phyloP scores from a whole-genome alignment of 1,140 invertebrate species.

The Proales similis region DNA sequence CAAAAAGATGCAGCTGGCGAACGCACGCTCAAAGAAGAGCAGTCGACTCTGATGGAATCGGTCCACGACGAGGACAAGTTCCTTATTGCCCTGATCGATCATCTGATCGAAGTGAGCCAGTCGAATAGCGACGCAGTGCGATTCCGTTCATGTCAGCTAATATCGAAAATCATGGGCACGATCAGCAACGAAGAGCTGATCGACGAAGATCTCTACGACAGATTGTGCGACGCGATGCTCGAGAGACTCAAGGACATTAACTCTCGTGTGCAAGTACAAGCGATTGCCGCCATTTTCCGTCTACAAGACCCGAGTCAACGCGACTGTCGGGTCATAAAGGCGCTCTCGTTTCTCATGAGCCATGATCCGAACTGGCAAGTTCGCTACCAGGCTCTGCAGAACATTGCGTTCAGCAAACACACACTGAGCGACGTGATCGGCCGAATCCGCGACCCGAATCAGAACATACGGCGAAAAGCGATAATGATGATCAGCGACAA shows the following conservation, averaged over 20 bases:
- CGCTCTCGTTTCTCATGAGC: constrained; percentile 68
- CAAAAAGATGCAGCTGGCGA: constrained; percentile 24
- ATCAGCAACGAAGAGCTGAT: constrained; percentile 68
- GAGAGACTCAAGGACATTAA: constrained; percentile 63
- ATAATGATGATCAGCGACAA: constrained; percentile 62
- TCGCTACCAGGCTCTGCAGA: constrained; percentile 61
- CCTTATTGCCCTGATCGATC: constrained; percentile 45
- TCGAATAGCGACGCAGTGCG: constrained; percentile 61
- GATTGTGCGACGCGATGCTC: constrained; percentile 64
- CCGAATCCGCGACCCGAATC: constrained; percentile 66
- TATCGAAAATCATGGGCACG: constrained; percentile 65
- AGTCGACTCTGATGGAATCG: constrained; percentile 5
- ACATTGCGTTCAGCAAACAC: constrained; percentile 60
- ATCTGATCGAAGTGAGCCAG: constrained; percentile 55
- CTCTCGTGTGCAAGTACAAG: constrained; percentile 67
- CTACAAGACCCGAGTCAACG: constrained; percentile 70
- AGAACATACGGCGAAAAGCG: constrained; percentile 61
- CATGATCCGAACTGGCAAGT: constrained; percentile 69
- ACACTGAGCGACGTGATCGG: constrained; percentile 63
- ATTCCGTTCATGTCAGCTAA: constrained; percentile 66
- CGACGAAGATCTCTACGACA: constrained; percentile 67
- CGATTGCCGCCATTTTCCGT: constrained; percentile 67
- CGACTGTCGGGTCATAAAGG: constrained; percentile 68
- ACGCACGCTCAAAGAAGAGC: constrained; percentile 2
- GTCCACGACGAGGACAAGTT: constrained; percentile 42